Evolutionary conservation across 2,113 vertebrate species (phyloP).

Genomic region (Melierax canorus): DNA sequence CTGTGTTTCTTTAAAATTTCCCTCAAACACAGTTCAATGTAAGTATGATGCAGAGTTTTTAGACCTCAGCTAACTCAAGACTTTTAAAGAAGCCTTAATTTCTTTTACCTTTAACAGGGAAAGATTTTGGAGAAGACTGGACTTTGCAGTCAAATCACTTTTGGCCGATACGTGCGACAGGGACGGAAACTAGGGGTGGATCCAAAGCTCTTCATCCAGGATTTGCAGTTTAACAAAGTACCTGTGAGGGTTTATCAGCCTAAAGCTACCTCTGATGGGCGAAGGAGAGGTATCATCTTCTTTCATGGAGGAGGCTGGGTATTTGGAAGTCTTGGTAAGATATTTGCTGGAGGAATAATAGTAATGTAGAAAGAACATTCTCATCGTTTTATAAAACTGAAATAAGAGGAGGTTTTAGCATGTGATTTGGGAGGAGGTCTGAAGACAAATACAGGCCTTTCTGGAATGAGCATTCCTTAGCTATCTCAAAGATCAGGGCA

Average conservation of each 20-base stretch:
- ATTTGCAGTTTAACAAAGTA: conserved; percentile 73
- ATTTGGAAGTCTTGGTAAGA: conserved; percentile 83
- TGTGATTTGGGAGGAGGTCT: neutral
- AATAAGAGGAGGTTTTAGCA: neutral
- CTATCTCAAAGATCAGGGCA: neutral
- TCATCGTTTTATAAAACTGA: neutral
- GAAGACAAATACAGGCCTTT: neutral
- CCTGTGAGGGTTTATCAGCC: conserved; percentile 85
- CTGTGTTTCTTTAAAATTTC: neutral
- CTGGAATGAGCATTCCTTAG: neutral
- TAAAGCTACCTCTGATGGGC: conserved; percentile 41
- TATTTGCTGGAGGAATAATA: neutral
- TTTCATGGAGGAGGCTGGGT: conserved; percentile 83
- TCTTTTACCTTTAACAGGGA: conserved; percentile 31
- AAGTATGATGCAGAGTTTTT: neutral
- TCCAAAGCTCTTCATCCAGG: conserved; percentile 72
- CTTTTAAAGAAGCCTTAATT: neutral
- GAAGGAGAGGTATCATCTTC: conserved; percentile 78
- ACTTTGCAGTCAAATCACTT: conserved; percentile 75
- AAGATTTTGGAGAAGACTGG: conserved; percentile 61
- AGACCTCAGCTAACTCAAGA: neutral
- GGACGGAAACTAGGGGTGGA: conserved; percentile 49
- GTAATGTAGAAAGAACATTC: neutral
- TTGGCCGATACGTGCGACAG: conserved; percentile 69
- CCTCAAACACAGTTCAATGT: neutral